These are phyloP conservation scores for Elaphurus davidianus DNA, from an alignment of 2,113 vertebrate species.

Conservation along the genomic window DNA sequence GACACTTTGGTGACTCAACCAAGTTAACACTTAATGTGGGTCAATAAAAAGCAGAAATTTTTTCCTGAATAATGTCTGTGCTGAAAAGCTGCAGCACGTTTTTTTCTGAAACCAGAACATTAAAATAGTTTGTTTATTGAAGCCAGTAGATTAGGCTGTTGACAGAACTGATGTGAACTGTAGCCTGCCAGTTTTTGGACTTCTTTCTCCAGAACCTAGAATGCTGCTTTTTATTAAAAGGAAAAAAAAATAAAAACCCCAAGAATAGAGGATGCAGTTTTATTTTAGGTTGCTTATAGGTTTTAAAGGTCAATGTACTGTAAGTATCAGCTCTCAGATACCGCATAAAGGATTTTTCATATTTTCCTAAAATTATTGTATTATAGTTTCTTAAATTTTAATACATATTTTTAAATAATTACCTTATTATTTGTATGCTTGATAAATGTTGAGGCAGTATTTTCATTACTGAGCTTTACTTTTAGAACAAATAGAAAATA, in stretches of 20 bases:
- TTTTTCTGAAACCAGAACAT: constrained; percentile 44
- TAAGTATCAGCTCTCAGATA: background rate
- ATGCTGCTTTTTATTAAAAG: constrained; percentile 9
- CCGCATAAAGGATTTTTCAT: background rate
- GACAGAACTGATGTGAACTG: background rate
- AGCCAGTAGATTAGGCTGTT: constrained; percentile 27
- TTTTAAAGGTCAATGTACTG: background rate
- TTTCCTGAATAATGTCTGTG: constrained; percentile 62
- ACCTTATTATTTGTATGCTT: background rate
- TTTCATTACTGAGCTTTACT: background rate
- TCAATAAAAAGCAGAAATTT: constrained; percentile 61
- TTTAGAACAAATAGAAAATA: constrained; percentile 25
- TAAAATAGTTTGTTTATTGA: constrained; percentile 50
- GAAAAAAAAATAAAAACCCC: background rate
- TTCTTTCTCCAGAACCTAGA: background rate
- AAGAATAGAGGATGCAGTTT: background rate
- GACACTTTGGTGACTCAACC: constrained; percentile 55
- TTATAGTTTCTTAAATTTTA: constrained; percentile 8
- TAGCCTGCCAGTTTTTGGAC: background rate
- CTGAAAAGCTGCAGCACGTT: constrained; percentile 43
- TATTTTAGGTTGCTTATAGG: background rate
- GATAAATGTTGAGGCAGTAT: background rate
- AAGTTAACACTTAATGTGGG: constrained; percentile 64
- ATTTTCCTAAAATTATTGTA: background rate
- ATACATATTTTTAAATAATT: constrained; percentile 25